Evolutionary conservation across 2,113 vertebrate genomes (phyloP).

Genomic region (Gallinago undulata): DNA sequence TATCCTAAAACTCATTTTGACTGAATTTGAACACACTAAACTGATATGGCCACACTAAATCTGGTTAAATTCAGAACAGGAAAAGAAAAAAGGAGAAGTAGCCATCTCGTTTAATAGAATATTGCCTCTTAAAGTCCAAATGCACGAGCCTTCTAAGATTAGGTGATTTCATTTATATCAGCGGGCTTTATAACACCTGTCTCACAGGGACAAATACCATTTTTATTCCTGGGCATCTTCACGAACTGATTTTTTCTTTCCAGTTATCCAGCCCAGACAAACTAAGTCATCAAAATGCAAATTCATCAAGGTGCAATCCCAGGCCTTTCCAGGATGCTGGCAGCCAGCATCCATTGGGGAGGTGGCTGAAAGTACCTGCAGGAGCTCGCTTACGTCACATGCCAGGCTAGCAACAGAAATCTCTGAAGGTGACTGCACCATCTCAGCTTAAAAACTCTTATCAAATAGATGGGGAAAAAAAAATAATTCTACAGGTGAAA

Average conservation of each 20-base stretch:
- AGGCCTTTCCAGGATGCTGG: not conserved
- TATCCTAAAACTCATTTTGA: not conserved
- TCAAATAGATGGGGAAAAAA: not conserved
- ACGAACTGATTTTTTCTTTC: not conserved
- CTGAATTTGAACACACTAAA: not conserved
- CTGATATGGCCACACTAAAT: not conserved
- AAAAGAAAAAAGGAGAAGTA: not conserved
- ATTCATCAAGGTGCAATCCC: not conserved
- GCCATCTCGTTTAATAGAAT: not conserved
- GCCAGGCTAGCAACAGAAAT: not conserved
- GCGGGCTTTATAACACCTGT: not conserved
- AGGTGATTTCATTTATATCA: not conserved
- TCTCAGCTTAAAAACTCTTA: not conserved
- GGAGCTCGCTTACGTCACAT: rapidly evolving
- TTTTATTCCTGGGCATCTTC: not conserved
- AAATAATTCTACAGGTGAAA: not conserved
- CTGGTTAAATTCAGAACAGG: not conserved
- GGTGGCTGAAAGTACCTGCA: not conserved
- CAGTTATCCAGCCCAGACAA: not conserved
- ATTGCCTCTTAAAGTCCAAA: not conserved
- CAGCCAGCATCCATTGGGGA: not conserved
- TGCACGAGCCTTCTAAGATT: not conserved
- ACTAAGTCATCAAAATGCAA: not conserved
- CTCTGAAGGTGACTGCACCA: not conserved
- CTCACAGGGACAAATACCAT: not conserved